phyloP scores from a whole-genome alignment of 2,797 vertebrate genomes.

The Lepus townsendii region DNA sequence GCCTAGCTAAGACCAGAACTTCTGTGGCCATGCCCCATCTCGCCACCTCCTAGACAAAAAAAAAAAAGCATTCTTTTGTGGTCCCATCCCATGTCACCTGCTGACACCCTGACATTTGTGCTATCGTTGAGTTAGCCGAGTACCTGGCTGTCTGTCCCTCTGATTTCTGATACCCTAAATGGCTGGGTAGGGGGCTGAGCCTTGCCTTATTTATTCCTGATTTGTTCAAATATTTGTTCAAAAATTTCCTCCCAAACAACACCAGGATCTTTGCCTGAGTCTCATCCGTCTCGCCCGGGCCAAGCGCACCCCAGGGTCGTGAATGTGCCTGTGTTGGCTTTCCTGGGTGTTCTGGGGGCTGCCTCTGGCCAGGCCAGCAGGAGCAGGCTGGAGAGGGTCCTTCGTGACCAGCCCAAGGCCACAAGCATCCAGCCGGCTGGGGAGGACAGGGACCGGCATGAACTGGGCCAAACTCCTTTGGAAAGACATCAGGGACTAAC shows the following conservation, averaged over 20 bases:
- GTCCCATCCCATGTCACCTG: not conserved
- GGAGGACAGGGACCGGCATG: not conserved
- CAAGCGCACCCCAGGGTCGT: not conserved
- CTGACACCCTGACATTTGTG: not conserved
- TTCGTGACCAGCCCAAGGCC: not conserved
- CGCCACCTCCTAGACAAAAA: not conserved
- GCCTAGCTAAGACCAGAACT: not conserved
- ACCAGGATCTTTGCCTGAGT: not conserved
- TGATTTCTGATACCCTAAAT: not conserved
- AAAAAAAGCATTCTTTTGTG: not conserved
- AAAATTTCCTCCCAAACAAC: not conserved
- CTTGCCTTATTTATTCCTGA: not conserved
- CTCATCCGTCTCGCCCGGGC: not conserved
- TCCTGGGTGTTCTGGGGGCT: not conserved
- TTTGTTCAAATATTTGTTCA: not conserved
- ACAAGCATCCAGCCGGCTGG: not conserved
- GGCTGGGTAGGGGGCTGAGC: not conserved
- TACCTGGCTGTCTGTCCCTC: not conserved
- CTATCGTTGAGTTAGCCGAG: not conserved
- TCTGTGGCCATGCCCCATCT: not conserved
- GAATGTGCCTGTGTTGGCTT: not conserved
- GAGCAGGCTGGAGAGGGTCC: not conserved
- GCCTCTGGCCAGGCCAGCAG: not conserved
- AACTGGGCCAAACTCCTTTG: no score
- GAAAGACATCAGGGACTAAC: not conserved